Evolutionary conservation across 53 echinoderm and acorn worm species (phyloP).

Genomic region (Paelopatides confundens): DNA sequence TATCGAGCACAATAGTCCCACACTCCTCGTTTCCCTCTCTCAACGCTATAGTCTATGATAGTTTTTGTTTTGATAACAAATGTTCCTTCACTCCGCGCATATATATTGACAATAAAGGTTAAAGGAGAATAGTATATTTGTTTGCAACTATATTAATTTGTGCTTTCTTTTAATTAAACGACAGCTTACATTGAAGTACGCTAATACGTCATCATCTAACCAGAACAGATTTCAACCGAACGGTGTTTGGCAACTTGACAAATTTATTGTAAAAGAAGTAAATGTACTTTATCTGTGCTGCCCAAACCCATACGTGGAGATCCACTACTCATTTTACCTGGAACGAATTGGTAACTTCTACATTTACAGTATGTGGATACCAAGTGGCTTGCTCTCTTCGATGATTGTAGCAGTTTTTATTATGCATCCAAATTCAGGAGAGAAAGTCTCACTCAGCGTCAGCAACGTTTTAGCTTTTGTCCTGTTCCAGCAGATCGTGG

Average conservation of each 20-base stretch:
- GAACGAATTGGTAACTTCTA: slow-evolving; percentile 59
- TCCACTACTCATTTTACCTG: slow-evolving; percentile 43
- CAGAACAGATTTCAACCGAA: background rate
- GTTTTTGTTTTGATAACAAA: no score
- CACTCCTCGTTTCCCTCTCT: no score
- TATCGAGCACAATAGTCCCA: no score
- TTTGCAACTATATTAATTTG: no score
- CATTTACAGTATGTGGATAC: slow-evolving; percentile 66
- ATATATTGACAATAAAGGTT: no score
- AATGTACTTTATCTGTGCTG: slow-evolving; percentile 51
- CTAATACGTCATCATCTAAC: background rate
- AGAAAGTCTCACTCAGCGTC: slow-evolving; percentile 74
- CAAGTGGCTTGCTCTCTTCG: slow-evolving; percentile 58
- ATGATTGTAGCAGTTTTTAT: slow-evolving; percentile 65
- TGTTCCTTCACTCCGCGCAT: no score
- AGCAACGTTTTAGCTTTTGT: slow-evolving; percentile 71
- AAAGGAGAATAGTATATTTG: no score
- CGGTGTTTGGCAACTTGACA: slow-evolving; percentile 30
- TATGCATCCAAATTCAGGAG: slow-evolving; percentile 73
- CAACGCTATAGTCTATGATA: no score
- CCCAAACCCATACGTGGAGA: slow-evolving; percentile 39
- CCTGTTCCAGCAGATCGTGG: slow-evolving; percentile 70
- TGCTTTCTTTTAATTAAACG: no score
- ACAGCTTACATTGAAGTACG: background rate
- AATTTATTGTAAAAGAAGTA: background rate